These are phyloP conservation scores for Leptopterna dolabrata DNA, from an alignment of 2,888 invertebrate species.

Conservation along the genomic window DNA sequence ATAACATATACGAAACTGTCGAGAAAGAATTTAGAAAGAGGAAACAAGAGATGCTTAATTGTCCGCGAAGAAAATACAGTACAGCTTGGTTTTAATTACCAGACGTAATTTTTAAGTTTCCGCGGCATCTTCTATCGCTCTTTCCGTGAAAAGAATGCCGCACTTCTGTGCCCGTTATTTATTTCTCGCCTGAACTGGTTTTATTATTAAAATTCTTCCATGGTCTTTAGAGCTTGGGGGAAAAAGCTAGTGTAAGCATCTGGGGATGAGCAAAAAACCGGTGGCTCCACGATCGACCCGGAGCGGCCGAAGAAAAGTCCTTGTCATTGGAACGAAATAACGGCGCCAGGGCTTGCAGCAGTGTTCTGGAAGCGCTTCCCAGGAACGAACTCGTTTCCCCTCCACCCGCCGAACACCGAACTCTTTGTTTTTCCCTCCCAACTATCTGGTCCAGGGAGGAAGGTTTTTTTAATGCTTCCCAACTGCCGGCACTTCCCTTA, in stretches of 20 bases:
- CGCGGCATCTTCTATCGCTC: neutral
- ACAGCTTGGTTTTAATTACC: conserved; percentile 39
- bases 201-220: conserved; percentile 29
- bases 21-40: neutral
- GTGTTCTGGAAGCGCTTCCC: neutral
- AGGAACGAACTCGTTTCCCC: neutral
- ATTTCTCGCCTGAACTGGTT: conserved; percentile 8
- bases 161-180: conserved; percentile 8
- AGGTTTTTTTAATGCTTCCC: conserved; percentile 41
- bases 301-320: conserved; percentile 20
- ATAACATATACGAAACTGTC: neutral
- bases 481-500: conserved; percentile 42
- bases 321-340: conserved; percentile 44
- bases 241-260: conserved; percentile 15
- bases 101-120: conserved; percentile 33
- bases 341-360: neutral
- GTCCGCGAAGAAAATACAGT: conserved; percentile 32
- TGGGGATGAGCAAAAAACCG: conserved; percentile 5
- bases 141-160: neutral
- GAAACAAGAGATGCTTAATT: conserved; percentile 35
- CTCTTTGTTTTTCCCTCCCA: neutral
- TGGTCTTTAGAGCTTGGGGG: neutral
- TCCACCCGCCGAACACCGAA: neutral
- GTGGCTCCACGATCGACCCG: neutral
- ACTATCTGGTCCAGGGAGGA: neutral